These are phyloP conservation scores for Nephrotoma guestfalica DNA, from an alignment of 2,888 invertebrate species.

Conservation along the genomic window DNA sequence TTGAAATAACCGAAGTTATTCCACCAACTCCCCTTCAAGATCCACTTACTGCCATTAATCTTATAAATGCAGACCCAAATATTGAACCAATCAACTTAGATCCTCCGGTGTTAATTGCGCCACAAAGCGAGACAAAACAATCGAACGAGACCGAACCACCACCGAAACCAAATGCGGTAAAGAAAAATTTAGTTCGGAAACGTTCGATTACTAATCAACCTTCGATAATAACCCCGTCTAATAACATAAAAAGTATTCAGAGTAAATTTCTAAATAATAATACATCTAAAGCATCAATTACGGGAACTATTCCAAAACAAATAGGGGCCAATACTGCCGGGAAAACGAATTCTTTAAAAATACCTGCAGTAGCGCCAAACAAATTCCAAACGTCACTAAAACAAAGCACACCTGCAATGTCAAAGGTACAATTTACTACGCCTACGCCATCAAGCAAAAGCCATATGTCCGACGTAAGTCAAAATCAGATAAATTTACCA, in stretches of 20 bases:
- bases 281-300: neutral
- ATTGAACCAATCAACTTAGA: neutral
- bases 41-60: neutral
- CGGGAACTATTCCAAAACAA: neutral
- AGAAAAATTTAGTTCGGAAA: constrained; percentile 1
- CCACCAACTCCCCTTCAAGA: neutral
- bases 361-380: constrained; percentile 8
- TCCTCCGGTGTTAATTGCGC: neutral
- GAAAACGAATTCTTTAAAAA: constrained; percentile 12
- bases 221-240: neutral
- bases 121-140: neutral
- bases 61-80: neutral
- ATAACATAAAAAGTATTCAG: neutral
- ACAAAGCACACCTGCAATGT: neutral
- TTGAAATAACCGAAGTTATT: neutral
- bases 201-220: neutral
- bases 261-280: neutral
- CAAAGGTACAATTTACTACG: constrained; percentile 1
- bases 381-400: constrained; percentile 7
- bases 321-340: constrained; percentile 13
- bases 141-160: neutral
- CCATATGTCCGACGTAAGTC: neutral
- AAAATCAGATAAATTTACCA: constrained; percentile 10
- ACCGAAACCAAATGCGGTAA: neutral
- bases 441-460: neutral